These are phyloP conservation scores for Crenuchus spilurus DNA, from an alignment of 2,797 vertebrate genomes.

Conservation along the genomic window DNA sequence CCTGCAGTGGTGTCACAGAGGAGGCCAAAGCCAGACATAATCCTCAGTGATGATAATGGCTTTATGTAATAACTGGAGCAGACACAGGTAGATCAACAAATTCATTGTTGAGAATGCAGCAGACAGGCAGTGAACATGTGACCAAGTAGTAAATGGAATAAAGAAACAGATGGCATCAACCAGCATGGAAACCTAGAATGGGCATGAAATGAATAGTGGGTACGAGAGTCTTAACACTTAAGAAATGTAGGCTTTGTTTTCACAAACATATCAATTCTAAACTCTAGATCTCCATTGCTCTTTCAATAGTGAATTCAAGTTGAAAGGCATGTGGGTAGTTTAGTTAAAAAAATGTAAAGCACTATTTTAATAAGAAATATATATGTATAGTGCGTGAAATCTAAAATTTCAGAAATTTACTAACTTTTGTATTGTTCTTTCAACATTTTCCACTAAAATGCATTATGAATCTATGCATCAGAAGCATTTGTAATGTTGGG, in stretches of 20 bases:
- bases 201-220: neutral
- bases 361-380: no score
- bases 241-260: neutral
- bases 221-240: neutral
- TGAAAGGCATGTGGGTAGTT: no score
- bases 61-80: slow-evolving; percentile 50
- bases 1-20: slow-evolving; percentile 23
- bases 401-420: no score
- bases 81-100: slow-evolving; percentile 46
- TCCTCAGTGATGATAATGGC: slow-evolving; percentile 49
- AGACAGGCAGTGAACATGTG: slow-evolving; percentile 11
- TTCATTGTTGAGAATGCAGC: neutral
- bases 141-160: slow-evolving; percentile 3
- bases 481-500: no score
- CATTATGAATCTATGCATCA: no score
- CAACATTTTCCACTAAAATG: no score
- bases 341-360: no score
- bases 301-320: neutral
- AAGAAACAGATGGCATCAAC: no score
- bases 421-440: no score
- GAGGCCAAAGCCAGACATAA: slow-evolving; percentile 30
- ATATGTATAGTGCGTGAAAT: no score
- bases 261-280: neutral
- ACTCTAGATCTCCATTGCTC: neutral
- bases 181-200: neutral